Conservation (phyloP, 1,140 invertebrate genomes). For the Aleiodes sp. region DNA sequence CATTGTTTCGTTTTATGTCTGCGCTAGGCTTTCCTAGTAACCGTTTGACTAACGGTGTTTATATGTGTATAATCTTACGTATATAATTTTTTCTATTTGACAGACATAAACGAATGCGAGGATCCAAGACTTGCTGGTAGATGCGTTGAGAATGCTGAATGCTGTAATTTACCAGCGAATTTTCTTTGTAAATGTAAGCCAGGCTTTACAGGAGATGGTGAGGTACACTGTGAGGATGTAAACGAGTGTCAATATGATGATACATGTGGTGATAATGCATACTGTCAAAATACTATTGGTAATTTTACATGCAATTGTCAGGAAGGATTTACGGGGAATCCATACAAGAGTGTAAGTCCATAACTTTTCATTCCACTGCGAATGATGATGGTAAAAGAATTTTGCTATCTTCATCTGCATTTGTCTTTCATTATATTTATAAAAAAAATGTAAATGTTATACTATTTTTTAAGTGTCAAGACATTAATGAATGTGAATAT, state of each 20-base stretch:
- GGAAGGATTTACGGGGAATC: conserved; percentile 85
- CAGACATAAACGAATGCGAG: conserved; percentile 94
- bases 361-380: neutral
- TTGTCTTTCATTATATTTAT: conserved; percentile 22
- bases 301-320: conserved; percentile 89
- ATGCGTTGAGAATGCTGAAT: conserved; percentile 92
- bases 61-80: conserved; percentile 2
- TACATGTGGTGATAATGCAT: conserved; percentile 81
- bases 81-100: conserved; percentile 18
- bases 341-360: conserved; percentile 77
- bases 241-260: conserved; percentile 83
- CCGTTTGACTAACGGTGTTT: conserved; percentile 25
- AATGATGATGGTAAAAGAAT: neutral
- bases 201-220: conserved; percentile 89
- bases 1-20: conserved; percentile 24
- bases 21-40: conserved; percentile 12
- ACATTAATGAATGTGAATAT: conserved; percentile 83
- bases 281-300: conserved; percentile 85
- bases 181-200: conserved; percentile 93
- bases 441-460: conserved; percentile 25
- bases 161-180: conserved; percentile 92
- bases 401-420: neutral
- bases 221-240: conserved; percentile 86
- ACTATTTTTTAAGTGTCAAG: conserved; percentile 72
- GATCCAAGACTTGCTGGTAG: conserved; percentile 81